Evolutionary conservation across 2,888 invertebrate species (phyloP).

Genomic region (Drosophila melanosoma): DNA sequence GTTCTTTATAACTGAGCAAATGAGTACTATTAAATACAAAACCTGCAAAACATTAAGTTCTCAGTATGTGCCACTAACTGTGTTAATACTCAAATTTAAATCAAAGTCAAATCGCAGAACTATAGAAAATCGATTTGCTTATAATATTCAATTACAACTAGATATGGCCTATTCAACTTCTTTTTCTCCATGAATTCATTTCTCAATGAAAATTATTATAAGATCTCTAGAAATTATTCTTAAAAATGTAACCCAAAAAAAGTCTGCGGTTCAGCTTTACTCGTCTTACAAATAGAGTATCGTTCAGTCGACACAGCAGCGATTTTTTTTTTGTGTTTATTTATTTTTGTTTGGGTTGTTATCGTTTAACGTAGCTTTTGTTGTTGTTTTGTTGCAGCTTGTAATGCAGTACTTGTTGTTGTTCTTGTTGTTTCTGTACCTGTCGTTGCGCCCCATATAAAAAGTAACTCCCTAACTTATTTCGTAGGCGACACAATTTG

Average conservation of each 20-base stretch:
- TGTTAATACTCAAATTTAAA: not conserved
- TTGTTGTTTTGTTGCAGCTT: slow-evolving; percentile 23
- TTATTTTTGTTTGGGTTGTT: slow-evolving; percentile 19
- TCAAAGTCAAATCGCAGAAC: not conserved
- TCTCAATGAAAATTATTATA: not conserved
- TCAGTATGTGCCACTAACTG: not conserved
- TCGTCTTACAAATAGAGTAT: slow-evolving; percentile 3
- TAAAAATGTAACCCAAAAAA: not conserved
- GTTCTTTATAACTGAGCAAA: not conserved
- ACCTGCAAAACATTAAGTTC: not conserved
- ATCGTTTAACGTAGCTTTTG: slow-evolving; percentile 12
- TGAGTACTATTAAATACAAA: not conserved
- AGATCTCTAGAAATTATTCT: not conserved
- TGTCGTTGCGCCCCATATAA: slow-evolving; percentile 32
- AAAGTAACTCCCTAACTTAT: slow-evolving; percentile 52
- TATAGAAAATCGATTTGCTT: not conserved
- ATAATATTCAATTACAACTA: not conserved
- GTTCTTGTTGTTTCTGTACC: slow-evolving; percentile 33
- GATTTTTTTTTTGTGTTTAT: not conserved
- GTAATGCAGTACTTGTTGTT: slow-evolving; percentile 28
- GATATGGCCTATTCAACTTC: not conserved
- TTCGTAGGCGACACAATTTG: slow-evolving; percentile 43
- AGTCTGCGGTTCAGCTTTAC: not conserved
- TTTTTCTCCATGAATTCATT: too few relatives aligned
- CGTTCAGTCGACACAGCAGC: not conserved